Percentiles rank a stretch among this genome's conserved stretches.
phyloP scores from a whole-genome alignment of 2,797 vertebrate species.

The Pangasius mekongensis region DNA sequence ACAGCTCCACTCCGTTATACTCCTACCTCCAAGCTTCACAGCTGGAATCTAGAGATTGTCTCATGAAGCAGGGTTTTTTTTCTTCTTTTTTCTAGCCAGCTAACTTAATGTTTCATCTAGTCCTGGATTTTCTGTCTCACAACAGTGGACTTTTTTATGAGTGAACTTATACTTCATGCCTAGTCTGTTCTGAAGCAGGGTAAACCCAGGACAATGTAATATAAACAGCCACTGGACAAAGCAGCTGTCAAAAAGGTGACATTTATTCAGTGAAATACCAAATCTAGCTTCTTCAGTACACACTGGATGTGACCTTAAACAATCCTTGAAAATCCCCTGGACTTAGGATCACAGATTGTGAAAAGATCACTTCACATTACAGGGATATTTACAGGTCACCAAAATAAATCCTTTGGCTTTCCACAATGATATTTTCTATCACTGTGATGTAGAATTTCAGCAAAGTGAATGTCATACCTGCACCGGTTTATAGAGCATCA shows the following conservation, averaged over 20 bases:
- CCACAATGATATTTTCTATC: conserved; percentile 1
- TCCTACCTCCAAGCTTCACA: neutral
- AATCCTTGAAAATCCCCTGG: neutral
- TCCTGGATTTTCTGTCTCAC: neutral
- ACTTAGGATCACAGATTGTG: neutral
- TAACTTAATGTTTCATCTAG: neutral
- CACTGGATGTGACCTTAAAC: neutral
- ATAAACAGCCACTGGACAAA: neutral
- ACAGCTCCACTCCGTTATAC: neutral
- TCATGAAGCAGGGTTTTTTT: neutral
- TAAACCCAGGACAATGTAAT: neutral
- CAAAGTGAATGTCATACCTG: neutral
- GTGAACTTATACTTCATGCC: neutral
- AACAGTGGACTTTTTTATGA: neutral
- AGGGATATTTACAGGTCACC: neutral
- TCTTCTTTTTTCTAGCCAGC: neutral
- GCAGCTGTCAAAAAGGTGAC: conserved; percentile 5
- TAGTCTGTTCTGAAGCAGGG: neutral
- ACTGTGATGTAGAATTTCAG: neutral
- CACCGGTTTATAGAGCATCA: neutral
- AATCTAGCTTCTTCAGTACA: neutral
- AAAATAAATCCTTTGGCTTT: neutral
- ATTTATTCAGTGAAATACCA: conserved; percentile 10
- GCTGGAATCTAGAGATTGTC: neutral
- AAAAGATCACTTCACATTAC: neutral